phyloP scores from a whole-genome alignment of 2,797 vertebrate genomes.

The Danio tinwini region DNA sequence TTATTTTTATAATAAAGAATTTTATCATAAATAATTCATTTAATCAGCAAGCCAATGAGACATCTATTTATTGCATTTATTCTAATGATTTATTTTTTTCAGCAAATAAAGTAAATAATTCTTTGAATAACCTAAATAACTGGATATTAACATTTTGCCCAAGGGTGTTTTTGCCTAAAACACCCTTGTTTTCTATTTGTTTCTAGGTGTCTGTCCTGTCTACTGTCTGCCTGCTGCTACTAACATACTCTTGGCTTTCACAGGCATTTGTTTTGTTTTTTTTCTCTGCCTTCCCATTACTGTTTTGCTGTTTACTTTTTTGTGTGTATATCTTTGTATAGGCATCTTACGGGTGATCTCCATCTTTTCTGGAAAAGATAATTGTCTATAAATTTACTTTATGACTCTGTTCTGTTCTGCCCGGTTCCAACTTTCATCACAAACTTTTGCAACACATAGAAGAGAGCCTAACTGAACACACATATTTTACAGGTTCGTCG shows the following conservation, averaged over 20 bases:
- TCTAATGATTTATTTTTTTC: no score
- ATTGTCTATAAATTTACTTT: background rate
- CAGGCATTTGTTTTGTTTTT: slow-evolving; percentile 41
- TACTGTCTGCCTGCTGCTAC: slow-evolving; percentile 47
- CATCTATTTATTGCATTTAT: no score
- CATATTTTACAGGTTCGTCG: slow-evolving; percentile 87
- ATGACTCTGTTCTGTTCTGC: slow-evolving; percentile 39
- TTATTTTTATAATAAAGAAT: no score
- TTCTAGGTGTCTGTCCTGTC: slow-evolving; percentile 27
- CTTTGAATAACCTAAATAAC: background rate
- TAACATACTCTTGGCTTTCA: slow-evolving; percentile 10
- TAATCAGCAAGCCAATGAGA: no score
- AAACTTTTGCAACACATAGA: slow-evolving; percentile 12
- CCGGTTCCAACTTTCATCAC: slow-evolving; percentile 11
- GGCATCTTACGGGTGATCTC: background rate
- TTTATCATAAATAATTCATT: no score
- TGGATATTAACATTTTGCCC: background rate
- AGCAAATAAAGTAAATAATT: no score
- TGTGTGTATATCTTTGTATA: slow-evolving; percentile 26
- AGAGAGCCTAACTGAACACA: slow-evolving; percentile 54
- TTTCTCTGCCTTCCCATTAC: slow-evolving; percentile 48
- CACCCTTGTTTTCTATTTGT: background rate
- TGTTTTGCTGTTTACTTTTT: slow-evolving; percentile 38
- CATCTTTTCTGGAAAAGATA: background rate
- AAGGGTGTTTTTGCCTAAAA: no score